Percentiles rank a stretch among this genome's conserved stretches.
Evolutionary conservation across 2,888 invertebrate genomes (phyloP).

Genomic region (Mesoligia furuncula): DNA sequence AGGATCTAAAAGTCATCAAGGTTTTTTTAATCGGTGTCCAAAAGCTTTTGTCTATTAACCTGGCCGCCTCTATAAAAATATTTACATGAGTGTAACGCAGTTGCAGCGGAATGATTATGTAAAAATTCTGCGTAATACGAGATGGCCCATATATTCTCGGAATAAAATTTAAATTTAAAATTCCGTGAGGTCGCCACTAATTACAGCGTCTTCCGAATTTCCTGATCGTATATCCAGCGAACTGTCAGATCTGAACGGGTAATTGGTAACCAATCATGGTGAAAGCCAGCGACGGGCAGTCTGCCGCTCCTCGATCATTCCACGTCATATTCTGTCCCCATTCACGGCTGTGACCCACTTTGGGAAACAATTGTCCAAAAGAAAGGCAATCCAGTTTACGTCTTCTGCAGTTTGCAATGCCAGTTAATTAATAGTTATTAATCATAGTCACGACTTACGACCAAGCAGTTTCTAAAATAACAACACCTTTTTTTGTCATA

Average conservation of each 20-base stretch:
- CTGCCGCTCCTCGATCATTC: slow-evolving; percentile 71
- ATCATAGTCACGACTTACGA: slow-evolving; percentile 65
- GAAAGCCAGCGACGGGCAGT: slow-evolving; percentile 77
- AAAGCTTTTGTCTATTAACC: slow-evolving; percentile 16
- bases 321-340: slow-evolving; percentile 71
- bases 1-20: slow-evolving; percentile 48
- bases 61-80: slow-evolving; percentile 9
- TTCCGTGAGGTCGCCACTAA: slow-evolving; percentile 54
- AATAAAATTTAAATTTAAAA: slow-evolving; percentile 57
- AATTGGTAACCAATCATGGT: slow-evolving; percentile 82
- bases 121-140: slow-evolving; percentile 43
- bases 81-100: slow-evolving; percentile 18
- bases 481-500: slow-evolving; percentile 44
- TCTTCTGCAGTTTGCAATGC: slow-evolving; percentile 55
- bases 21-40: slow-evolving; percentile 12
- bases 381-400: slow-evolving; percentile 67
- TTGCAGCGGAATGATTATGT: slow-evolving; percentile 41
- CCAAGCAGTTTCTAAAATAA: slow-evolving; percentile 58
- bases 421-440: slow-evolving; percentile 66
- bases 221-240: slow-evolving; percentile 68
- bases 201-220: slow-evolving; percentile 66
- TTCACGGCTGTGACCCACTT: slow-evolving; percentile 63
- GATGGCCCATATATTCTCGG: slow-evolving; percentile 49
- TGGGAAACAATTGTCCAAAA: slow-evolving; percentile 63
- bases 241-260: slow-evolving; percentile 73